phyloP scores from a whole-genome alignment of 2,888 invertebrate species.

The Disparrhopalites patrizii region DNA sequence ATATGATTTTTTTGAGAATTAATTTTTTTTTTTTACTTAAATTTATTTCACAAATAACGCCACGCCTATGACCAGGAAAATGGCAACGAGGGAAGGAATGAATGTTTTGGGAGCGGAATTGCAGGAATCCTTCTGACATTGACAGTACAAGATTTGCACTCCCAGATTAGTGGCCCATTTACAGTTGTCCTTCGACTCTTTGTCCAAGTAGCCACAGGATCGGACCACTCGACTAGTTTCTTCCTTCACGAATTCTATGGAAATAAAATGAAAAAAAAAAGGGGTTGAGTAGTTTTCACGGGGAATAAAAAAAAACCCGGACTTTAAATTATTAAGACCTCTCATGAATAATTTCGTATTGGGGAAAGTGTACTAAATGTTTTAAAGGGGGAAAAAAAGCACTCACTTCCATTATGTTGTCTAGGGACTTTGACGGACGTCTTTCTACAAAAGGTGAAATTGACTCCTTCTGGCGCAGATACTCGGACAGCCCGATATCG shows the following conservation, averaged over 20 bases:
- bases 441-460: constrained; percentile 29
- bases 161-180: constrained; percentile 13
- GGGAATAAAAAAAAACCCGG: no score
- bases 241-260: neutral
- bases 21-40: no score
- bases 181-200: constrained; percentile 17
- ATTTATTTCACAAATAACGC: no score
- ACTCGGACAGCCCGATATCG: neutral
- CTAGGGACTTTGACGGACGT: constrained; percentile 14
- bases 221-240: constrained; percentile 22
- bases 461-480: neutral
- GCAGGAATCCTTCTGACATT: constrained; percentile 12
- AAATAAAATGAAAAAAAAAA: no score
- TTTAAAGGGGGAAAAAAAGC: neutral
- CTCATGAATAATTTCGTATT: no score
- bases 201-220: constrained; percentile 35
- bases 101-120: constrained; percentile 13
- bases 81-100: neutral
- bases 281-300: no score
- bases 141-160: constrained; percentile 8
- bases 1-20: no score
- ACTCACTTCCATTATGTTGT: constrained; percentile 30
- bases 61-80: neutral
- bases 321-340: no score
- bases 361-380: no score